phyloP scores from a whole-genome alignment of 2,888 invertebrate species.

The Shargacucullia verbasci region DNA sequence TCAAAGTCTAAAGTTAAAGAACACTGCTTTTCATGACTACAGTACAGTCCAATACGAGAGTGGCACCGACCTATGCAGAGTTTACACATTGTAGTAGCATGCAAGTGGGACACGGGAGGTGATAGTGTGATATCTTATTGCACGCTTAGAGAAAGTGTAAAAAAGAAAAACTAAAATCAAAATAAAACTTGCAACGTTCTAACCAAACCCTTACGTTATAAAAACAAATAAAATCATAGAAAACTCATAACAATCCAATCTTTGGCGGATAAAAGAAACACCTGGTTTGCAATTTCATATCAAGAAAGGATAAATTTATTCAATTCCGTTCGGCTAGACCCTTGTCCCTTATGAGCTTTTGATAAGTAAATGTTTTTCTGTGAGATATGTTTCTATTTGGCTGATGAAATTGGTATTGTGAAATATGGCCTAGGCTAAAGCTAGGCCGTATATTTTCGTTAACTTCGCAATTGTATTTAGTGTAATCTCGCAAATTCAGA shows the following conservation, averaged over 20 bases:
- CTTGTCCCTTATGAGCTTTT: slow-evolving; percentile 52
- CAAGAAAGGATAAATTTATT: slow-evolving; percentile 59
- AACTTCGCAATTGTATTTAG: slow-evolving; percentile 17
- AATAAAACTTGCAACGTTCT: slow-evolving; percentile 34
- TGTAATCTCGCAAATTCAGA: neutral
- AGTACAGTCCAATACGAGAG: no score
- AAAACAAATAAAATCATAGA: slow-evolving; percentile 55
- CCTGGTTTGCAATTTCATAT: slow-evolving; percentile 58
- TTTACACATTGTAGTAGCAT: no score
- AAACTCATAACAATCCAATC: slow-evolving; percentile 57
- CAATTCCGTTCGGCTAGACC: slow-evolving; percentile 50
- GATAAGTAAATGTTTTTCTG: slow-evolving; percentile 54
- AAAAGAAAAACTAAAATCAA: slow-evolving; percentile 14
- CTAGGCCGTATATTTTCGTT: slow-evolving; percentile 8
- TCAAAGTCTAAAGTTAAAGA: no score
- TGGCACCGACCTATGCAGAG: no score
- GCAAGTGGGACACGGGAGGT: no score
- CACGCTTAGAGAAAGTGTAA: neutral
- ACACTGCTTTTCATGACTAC: no score
- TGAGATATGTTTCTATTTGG: slow-evolving; percentile 22
- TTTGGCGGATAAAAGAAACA: slow-evolving; percentile 58
- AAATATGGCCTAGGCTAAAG: neutral
- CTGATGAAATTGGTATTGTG: slow-evolving; percentile 28
- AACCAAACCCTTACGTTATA: slow-evolving; percentile 22
- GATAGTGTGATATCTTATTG: no score